These are phyloP conservation scores for Adelphocoris suturalis DNA, from an alignment of 2,888 invertebrate species.

Conservation along the genomic window DNA sequence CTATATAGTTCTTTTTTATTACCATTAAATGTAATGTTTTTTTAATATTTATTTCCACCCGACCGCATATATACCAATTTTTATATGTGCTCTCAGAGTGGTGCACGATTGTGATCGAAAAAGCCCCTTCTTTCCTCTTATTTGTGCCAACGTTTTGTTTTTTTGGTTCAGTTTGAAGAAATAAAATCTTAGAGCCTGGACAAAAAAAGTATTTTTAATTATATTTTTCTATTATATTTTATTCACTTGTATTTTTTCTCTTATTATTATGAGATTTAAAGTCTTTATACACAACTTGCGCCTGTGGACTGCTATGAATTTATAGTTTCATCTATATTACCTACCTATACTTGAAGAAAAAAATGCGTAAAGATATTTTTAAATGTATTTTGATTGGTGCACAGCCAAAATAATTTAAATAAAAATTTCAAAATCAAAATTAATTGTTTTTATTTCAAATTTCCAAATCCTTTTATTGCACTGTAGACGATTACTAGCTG, in stretches of 20 bases:
- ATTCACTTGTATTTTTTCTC: conserved; percentile 62
- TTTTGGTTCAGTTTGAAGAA: neutral
- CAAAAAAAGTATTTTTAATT: conserved; percentile 67
- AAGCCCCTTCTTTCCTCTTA: conserved; percentile 68
- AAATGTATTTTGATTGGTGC: conserved; percentile 73
- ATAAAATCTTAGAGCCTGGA: conserved; percentile 32
- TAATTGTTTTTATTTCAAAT: conserved; percentile 69
- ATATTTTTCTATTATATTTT: conserved; percentile 65
- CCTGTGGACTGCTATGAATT: conserved; percentile 73
- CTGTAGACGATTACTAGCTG: conserved; percentile 53
- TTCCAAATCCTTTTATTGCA: conserved; percentile 70
- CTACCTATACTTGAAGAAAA: conserved; percentile 59
- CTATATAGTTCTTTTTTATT: conserved; percentile 22
- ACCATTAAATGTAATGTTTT: conserved; percentile 56
- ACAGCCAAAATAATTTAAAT: conserved; percentile 69
- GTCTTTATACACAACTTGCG: conserved; percentile 73
- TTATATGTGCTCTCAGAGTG: conserved; percentile 12
- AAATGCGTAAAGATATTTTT: conserved; percentile 67
- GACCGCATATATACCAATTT: neutral
- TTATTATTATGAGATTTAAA: conserved; percentile 53
- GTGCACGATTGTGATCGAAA: conserved; percentile 52
- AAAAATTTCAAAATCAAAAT: conserved; percentile 71
- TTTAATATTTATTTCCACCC: conserved; percentile 13
- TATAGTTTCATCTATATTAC: conserved; percentile 50
- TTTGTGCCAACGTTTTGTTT: conserved; percentile 63